Percentiles rank a stretch among this genome's conserved stretches.
Conservation (phyloP, 2,113 vertebrate genomes). For the Bufo bufo region DNA sequence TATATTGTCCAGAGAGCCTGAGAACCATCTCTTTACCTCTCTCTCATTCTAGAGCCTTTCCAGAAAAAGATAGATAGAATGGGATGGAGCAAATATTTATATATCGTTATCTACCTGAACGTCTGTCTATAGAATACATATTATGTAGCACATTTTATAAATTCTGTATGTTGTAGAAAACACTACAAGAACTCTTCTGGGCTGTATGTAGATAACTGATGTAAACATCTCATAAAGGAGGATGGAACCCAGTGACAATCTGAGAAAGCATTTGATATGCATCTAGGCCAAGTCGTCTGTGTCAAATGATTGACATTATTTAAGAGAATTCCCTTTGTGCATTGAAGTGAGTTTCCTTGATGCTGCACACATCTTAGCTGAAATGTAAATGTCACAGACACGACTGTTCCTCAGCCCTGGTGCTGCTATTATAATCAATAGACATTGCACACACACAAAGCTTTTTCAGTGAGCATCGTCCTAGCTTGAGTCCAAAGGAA, state of each 20-base stretch:
- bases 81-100: neutral
- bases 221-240: neutral
- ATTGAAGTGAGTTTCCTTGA: neutral
- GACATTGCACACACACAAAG: neutral
- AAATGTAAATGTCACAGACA: conserved; percentile 22
- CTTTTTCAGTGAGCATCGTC: neutral
- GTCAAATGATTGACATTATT: conserved; percentile 45
- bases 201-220: neutral
- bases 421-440: neutral
- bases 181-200: neutral
- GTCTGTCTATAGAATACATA: no score
- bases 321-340: conserved; percentile 37
- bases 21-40: no score
- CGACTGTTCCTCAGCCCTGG: neutral
- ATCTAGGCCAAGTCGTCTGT: conserved; percentile 34
- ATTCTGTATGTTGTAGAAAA: neutral
- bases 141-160: no score
- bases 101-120: neutral
- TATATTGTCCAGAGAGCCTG: no score
- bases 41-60: no score
- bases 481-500: neutral
- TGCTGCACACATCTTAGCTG: neutral
- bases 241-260: neutral
- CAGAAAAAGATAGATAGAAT: neutral
- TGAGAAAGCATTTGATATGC: conserved; percentile 27